phyloP scores from a whole-genome alignment of 2,888 invertebrate genomes.

The Patella depressa region DNA sequence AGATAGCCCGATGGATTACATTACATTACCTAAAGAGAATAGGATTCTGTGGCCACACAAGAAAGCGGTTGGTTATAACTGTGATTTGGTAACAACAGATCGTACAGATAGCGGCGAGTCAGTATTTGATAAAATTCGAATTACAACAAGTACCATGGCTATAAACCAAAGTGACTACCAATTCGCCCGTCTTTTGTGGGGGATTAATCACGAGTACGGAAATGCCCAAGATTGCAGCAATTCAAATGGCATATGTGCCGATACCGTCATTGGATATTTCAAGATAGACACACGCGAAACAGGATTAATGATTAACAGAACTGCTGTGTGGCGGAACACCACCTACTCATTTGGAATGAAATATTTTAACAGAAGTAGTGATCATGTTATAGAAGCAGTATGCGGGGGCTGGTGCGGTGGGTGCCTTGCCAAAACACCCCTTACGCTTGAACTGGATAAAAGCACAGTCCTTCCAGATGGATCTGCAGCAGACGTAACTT shows the following conservation, averaged over 20 bases:
- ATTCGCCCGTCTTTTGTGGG: neutral
- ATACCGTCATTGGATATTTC: neutral
- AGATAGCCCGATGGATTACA: neutral
- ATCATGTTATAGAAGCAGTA: neutral
- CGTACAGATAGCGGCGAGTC: neutral
- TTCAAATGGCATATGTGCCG: neutral
- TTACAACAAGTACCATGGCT: neutral
- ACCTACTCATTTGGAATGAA: neutral
- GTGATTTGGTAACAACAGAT: neutral
- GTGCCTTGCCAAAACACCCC: neutral
- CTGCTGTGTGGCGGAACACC: neutral
- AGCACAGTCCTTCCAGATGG: neutral
- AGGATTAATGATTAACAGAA: neutral
- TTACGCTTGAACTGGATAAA: neutral
- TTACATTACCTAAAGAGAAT: neutral
- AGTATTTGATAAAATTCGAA: neutral
- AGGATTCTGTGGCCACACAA: neutral
- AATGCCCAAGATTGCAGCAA: neutral
- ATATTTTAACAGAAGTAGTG: slow-evolving; percentile 4
- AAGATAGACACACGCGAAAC: neutral
- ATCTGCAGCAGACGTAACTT: neutral
- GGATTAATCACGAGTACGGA: neutral
- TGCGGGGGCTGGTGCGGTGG: neutral
- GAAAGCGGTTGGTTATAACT: neutral
- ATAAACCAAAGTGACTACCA: neutral